These are phyloP conservation scores for Stomatorhinus ivindoensis DNA, from an alignment of 2,113 vertebrate species.

Conservation along the genomic window DNA sequence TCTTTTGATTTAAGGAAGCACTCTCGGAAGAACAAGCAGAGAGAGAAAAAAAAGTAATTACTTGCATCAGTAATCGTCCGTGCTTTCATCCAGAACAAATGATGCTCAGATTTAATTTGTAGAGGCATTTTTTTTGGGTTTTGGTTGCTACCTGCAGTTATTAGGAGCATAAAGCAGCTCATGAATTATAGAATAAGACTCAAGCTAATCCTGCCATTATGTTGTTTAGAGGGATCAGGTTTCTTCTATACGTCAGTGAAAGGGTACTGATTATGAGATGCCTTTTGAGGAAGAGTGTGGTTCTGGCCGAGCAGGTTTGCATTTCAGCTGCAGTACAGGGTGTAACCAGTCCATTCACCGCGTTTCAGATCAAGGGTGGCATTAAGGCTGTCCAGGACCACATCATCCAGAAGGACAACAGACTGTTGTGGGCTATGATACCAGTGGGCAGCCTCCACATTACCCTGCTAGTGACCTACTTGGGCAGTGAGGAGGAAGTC, in stretches of 20 bases:
- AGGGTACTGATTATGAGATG: neutral
- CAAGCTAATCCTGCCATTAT: neutral
- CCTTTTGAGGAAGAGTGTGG: neutral
- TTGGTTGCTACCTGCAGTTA: neutral
- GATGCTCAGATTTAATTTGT: neutral
- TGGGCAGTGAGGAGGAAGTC: constrained; percentile 76
- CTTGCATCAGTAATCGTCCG: neutral
- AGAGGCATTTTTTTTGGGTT: neutral
- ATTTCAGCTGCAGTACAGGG: neutral
- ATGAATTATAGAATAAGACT: neutral
- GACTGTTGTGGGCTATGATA: constrained; percentile 72
- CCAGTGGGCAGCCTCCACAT: constrained; percentile 73
- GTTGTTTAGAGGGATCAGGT: neutral
- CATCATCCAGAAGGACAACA: constrained; percentile 70
- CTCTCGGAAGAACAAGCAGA: neutral
- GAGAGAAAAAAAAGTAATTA: neutral
- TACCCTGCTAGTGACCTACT: constrained; percentile 80
- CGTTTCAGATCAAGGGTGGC: constrained; percentile 64
- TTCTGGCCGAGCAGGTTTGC: neutral
- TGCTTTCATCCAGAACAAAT: neutral
- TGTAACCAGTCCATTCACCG: neutral
- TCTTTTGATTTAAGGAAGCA: neutral
- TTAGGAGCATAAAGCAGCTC: neutral
- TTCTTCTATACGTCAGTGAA: neutral
- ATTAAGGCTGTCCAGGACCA: constrained; percentile 69